Percentiles rank a stretch among this genome's conserved stretches.
Conservation (phyloP, 2,888 invertebrate genomes). For the Cantharis nigra region DNA sequence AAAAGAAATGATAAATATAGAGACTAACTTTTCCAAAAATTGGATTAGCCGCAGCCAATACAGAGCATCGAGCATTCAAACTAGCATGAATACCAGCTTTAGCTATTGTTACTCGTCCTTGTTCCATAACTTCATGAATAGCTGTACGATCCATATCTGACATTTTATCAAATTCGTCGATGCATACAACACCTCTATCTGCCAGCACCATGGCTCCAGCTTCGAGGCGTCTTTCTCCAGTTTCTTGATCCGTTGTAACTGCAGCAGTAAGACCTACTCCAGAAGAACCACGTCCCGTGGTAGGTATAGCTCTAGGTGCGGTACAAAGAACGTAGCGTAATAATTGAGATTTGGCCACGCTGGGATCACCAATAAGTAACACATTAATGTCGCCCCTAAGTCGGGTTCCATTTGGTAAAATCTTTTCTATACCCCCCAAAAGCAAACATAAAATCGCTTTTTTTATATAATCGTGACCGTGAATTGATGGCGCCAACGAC, state of each 20-base stretch:
- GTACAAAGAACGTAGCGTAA: constrained; percentile 91
- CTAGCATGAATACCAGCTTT: constrained; percentile 99
- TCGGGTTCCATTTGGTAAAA: constrained; percentile 88
- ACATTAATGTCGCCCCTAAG: constrained; percentile 73
- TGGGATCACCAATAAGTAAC: constrained; percentile 93
- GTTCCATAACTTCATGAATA: constrained; percentile 99
- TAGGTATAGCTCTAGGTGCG: constrained; percentile 94
- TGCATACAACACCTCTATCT: constrained; percentile 96
- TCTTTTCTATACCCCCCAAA: constrained; percentile 94
- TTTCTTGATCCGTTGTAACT: constrained; percentile 94
- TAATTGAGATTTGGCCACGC: constrained; percentile 97
- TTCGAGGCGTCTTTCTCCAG: constrained; percentile 75
- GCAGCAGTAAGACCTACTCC: constrained; percentile 99
- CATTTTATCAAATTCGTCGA: constrained; percentile 99
- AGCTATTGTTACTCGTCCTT: constrained; percentile 95
- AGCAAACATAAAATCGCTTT: constrained; percentile 93
- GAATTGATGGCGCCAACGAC: constrained; percentile 96
- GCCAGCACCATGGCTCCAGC: constrained; percentile 99
- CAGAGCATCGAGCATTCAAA: constrained; percentile 95
- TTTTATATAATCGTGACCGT: constrained; percentile 95
- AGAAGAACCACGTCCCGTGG: constrained; percentile 96
- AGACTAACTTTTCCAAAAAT: constrained; percentile 86
- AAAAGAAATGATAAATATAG: background rate
- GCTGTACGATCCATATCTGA: constrained; percentile 98
- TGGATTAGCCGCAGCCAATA: constrained; percentile 99